Evolutionary conservation across 2,113 vertebrate genomes (phyloP), one percentile per base, ranked within the genome.

Genomic region (Mungos mungo): DNA sequence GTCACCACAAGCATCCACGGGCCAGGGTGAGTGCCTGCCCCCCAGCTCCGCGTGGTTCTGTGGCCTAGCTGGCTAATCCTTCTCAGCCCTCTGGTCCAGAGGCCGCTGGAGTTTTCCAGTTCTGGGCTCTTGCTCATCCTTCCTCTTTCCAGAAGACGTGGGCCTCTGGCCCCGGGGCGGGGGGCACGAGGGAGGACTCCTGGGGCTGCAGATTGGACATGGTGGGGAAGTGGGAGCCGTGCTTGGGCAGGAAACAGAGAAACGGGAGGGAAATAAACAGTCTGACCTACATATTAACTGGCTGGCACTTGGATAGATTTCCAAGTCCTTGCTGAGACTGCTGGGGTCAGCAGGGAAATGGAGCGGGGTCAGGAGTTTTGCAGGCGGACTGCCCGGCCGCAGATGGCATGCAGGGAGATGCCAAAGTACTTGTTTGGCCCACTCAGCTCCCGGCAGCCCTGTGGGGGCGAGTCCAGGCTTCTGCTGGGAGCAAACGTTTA

Each of bases 351-450:
- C 21, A 82, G 54, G 33, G 25, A 63, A 23, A 1, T 23, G 57
- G 13, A 38, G 7, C 11, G n/a, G 60, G 50, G 10, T n/a, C 2
- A 5, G 76, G 45, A 7, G 54, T 60, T 85, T 65, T 52, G 10
- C 50, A n/a, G 38, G 4, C 5, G 14, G 54, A 60, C 45, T 29
- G n/a, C 27, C 33, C 0, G 0, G 68, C 27, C 29, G 4, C 31
- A 45, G 2, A 33, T 2, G 27, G 21, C 57, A 7, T 6, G 57
- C 57, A 7, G 57, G 29, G 19, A 19, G 8, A 47, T 31, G 29
- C n/a, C 3, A 3, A 13, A 14, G 29, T 16, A 29, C 2, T 3
- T 6, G 0, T 7, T 77, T 0, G 0, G 23, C 27, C 45, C 47
- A 8, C 54, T 31, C 45, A 77, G 41, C 41, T 45, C 45, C 0